These are phyloP conservation scores for Drosophila kokeensis DNA, from an alignment of 2,888 invertebrate genomes.

Conservation along the genomic window DNA sequence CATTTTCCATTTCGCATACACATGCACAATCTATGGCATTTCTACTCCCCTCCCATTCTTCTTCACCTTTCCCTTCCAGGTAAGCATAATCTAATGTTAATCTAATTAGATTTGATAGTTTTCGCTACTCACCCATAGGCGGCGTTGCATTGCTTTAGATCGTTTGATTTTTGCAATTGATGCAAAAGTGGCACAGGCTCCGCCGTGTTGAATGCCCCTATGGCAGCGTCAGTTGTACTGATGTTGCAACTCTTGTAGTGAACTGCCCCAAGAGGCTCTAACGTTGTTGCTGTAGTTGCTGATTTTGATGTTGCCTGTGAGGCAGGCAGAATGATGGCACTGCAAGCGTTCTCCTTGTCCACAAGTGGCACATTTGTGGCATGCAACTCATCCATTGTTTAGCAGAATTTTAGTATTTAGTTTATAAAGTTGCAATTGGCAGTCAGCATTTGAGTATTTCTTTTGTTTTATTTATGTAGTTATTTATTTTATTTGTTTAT, in stretches of 20 bases:
- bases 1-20: not conserved
- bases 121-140: conserved; percentile 54
- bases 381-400: conserved; percentile 58
- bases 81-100: not conserved
- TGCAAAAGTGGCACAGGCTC: conserved; percentile 66
- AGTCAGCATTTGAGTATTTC: conserved; percentile 23
- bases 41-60: not conserved
- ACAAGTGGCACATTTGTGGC: conserved; percentile 61
- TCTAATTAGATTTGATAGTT: conserved; percentile 56
- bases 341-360: conserved; percentile 53
- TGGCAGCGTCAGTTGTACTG: conserved; percentile 31
- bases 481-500: conserved; percentile 7
- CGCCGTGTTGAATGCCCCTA: conserved; percentile 27
- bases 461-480: not conserved
- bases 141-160: conserved; percentile 58
- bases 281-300: conserved; percentile 8
- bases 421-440: conserved; percentile 25
- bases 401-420: not conserved
- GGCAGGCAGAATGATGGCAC: conserved; percentile 62
- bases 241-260: conserved; percentile 54
- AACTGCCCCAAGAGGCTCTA: conserved; percentile 42
- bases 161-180: conserved; percentile 65
- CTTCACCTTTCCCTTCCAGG: not conserved
- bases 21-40: conserved; percentile 51
- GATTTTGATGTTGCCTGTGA: conserved; percentile 23